These are phyloP conservation scores for Manduca sexta DNA, from an alignment of 1,140 invertebrate species.

Conservation along the genomic window DNA sequence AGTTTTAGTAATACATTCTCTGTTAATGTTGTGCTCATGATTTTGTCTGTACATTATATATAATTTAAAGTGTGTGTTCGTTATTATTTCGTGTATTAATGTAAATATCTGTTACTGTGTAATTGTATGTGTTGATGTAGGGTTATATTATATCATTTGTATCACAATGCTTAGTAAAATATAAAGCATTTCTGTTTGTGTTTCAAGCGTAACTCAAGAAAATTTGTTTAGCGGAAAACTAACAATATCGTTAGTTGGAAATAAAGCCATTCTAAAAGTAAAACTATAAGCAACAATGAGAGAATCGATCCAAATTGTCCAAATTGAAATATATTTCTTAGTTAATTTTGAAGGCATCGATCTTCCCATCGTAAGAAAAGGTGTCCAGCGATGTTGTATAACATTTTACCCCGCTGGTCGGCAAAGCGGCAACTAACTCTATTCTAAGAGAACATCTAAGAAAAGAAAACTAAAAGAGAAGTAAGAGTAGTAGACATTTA, in stretches of 20 bases:
- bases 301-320: constrained; percentile 8
- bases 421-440: constrained; percentile 33
- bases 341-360: constrained; percentile 5
- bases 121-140: background rate
- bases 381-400: constrained; percentile 25
- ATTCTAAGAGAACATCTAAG: constrained; percentile 26
- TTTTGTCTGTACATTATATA: constrained; percentile 16
- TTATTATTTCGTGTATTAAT: constrained; percentile 12
- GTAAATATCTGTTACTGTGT: constrained; percentile 6
- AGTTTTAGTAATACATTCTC: constrained; percentile 62
- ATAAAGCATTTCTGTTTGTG: background rate
- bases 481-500: constrained; percentile 8
- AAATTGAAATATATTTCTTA: background rate
- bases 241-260: constrained; percentile 29
- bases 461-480: constrained; percentile 13
- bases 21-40: constrained; percentile 48
- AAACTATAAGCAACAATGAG: constrained; percentile 39
- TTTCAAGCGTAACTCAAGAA: no score
- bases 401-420: constrained; percentile 32
- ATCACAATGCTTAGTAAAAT: background rate
- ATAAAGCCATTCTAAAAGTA: constrained; percentile 37
- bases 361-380: background rate
- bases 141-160: background rate
- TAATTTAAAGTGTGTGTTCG: constrained; percentile 11
- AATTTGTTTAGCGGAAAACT: constrained; percentile 14